These are phyloP conservation scores for Microctenopoma steveboyesi DNA, from an alignment of 2,797 vertebrate species.

Conservation along the genomic window DNA sequence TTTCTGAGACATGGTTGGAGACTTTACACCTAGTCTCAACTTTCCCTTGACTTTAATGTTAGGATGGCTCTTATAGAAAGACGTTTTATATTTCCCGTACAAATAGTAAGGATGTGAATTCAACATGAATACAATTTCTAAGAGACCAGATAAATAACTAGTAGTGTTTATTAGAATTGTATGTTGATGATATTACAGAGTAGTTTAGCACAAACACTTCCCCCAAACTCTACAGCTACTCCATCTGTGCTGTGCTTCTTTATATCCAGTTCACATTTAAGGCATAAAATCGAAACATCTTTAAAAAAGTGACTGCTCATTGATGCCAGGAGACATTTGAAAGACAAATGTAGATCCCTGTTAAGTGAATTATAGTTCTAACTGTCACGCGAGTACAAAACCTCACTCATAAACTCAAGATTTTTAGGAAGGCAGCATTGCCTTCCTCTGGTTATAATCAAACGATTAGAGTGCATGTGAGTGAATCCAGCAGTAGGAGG, in stretches of 20 bases:
- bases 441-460: slow-evolving; percentile 54
- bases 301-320: not conserved
- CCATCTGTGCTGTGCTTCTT: not conserved
- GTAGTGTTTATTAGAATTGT: not conserved
- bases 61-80: no score
- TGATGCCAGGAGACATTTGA: slow-evolving; percentile 13
- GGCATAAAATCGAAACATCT: slow-evolving; percentile 15
- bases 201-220: slow-evolving; percentile 1
- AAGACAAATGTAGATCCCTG: slow-evolving; percentile 35
- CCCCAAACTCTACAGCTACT: not conserved
- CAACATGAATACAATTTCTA: not conserved
- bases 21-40: not conserved
- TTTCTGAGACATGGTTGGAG: no score
- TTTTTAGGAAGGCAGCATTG: slow-evolving; percentile 24
- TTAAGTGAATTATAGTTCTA: slow-evolving; percentile 31
- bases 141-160: no score
- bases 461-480: slow-evolving; percentile 50
- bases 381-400: slow-evolving; percentile 16
- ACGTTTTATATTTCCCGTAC: not conserved
- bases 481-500: slow-evolving; percentile 59
- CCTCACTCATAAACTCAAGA: not conserved
- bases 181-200: slow-evolving; percentile 11
- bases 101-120: not conserved
- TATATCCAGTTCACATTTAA: slow-evolving; percentile 14
- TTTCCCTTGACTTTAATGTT: not conserved